Conservation (phyloP, 2,797 vertebrate species). For the Sandelia bainsii region DNA sequence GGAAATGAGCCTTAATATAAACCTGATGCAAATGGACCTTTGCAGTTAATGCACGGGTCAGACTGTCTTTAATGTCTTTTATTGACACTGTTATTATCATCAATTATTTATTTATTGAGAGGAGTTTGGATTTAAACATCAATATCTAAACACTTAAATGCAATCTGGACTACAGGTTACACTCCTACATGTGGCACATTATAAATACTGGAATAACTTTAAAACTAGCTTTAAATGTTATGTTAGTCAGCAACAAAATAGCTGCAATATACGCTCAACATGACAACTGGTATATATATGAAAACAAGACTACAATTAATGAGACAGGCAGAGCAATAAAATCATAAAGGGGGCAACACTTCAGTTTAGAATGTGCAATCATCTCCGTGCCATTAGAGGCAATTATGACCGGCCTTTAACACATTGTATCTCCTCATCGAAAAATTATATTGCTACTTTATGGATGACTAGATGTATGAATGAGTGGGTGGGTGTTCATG, state of each 20-base stretch:
- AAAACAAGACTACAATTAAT: conserved; percentile 25
- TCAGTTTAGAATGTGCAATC: conserved; percentile 20
- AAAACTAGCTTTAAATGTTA: neutral
- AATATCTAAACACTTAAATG: conserved; percentile 10
- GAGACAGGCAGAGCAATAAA: conserved; percentile 17
- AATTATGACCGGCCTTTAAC: conserved; percentile 35
- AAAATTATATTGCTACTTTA: conserved; percentile 40
- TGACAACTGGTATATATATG: neutral
- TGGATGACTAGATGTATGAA: conserved; percentile 23
- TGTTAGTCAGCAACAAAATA: neutral
- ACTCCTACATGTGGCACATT: neutral
- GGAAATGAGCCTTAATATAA: conserved; percentile 58
- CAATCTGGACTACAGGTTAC: neutral
- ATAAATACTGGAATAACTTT: conserved; percentile 1
- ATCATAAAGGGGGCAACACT: conserved; percentile 30
- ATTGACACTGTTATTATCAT: conserved; percentile 36
- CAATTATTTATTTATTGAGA: conserved; percentile 45
- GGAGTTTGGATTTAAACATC: conserved; percentile 8
- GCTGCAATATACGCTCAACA: no score
- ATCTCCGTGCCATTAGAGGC: conserved; percentile 39
- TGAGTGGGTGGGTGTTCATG: conserved; percentile 3
- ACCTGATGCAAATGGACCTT: conserved; percentile 44
- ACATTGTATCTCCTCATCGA: conserved; percentile 34
- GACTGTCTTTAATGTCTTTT: conserved; percentile 46
- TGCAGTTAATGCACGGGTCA: conserved; percentile 56